phyloP scores from a whole-genome alignment of 2,113 vertebrate genomes.

The Otolemur garnettii region DNA sequence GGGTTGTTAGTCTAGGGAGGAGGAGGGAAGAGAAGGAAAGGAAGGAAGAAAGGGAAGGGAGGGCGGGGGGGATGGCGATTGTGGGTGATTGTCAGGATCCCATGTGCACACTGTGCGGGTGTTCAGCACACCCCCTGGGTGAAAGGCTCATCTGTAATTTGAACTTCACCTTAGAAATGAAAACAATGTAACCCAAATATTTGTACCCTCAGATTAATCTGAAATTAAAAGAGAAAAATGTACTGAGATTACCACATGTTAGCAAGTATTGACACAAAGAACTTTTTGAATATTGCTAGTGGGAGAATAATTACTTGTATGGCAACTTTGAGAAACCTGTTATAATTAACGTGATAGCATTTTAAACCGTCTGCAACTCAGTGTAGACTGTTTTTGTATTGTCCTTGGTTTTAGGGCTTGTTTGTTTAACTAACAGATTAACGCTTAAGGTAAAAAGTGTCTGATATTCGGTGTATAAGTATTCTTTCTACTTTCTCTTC shows the following conservation, averaged over 20 bases:
- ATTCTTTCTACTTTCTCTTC: background rate
- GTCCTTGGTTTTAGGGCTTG: background rate
- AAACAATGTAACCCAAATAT: no score
- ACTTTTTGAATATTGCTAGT: background rate
- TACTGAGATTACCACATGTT: background rate
- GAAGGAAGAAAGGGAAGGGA: no score
- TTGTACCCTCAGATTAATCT: no score
- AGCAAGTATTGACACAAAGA: background rate
- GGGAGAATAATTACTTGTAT: background rate
- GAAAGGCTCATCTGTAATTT: no score
- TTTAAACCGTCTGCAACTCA: background rate
- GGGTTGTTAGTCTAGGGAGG: no score
- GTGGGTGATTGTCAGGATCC: no score
- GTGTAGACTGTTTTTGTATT: background rate
- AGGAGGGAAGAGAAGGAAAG: no score
- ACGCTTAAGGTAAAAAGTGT: background rate
- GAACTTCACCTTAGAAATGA: no score
- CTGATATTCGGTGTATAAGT: background rate
- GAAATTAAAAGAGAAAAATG: no score
- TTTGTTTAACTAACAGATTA: background rate
- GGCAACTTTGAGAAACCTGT: background rate
- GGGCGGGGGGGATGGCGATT: no score
- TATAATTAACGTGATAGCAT: background rate
- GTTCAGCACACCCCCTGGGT: no score
- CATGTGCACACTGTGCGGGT: no score